These are phyloP conservation scores for Tetramorium alpestre DNA, from an alignment of 1,140 invertebrate species.

Conservation along the genomic window DNA sequence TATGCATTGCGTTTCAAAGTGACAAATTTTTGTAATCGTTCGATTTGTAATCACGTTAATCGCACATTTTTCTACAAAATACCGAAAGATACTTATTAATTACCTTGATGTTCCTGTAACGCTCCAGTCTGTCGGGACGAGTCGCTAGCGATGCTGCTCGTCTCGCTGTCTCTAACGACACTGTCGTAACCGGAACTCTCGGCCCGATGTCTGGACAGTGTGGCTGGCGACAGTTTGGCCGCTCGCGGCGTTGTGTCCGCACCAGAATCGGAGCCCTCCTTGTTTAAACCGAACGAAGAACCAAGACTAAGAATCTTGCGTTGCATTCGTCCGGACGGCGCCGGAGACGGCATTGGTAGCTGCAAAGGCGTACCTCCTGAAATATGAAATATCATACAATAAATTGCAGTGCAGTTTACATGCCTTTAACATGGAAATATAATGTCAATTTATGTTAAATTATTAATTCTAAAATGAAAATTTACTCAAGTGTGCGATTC, in stretches of 20 bases:
- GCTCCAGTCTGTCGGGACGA: conserved; percentile 89
- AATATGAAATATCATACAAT: conserved; percentile 38
- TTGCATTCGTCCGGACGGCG: conserved; percentile 86
- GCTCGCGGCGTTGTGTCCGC: conserved; percentile 92
- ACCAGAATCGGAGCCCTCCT: conserved; percentile 92
- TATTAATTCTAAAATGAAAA: background rate
- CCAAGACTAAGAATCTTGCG: conserved; percentile 87
- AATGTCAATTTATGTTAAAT: background rate
- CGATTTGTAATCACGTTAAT: background rate
- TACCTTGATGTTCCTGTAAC: conserved; percentile 87
- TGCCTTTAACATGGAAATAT: background rate
- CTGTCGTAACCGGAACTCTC: conserved; percentile 96
- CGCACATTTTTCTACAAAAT: background rate
- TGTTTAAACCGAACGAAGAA: conserved; percentile 86
- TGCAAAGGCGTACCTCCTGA: conserved; percentile 80
- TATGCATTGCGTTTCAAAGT: background rate
- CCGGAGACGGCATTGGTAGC: conserved; percentile 85
- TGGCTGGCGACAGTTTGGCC: conserved; percentile 91
- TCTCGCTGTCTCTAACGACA: conserved; percentile 93
- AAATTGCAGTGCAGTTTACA: background rate
- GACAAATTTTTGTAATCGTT: background rate
- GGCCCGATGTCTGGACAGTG: conserved; percentile 89
- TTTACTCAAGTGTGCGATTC: background rate
- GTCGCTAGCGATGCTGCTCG: conserved; percentile 93
- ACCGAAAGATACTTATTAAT: background rate